phyloP scores from a whole-genome alignment of 2,888 invertebrate species.

The Polyommatus icarus region DNA sequence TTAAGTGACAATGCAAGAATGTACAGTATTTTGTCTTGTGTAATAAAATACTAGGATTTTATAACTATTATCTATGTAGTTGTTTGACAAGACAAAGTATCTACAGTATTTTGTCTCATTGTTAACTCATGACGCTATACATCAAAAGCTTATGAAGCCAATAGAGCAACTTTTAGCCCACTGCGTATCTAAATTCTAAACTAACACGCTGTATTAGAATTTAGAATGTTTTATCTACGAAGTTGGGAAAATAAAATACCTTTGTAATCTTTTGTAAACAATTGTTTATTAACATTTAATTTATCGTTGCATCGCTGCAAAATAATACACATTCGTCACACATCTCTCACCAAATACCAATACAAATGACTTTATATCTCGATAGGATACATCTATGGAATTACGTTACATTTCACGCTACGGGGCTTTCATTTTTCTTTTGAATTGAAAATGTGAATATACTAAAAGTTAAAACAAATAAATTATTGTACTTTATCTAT shows the following conservation, averaged over 20 bases:
- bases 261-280: constrained; percentile 79
- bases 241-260: constrained; percentile 56
- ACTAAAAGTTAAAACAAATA: constrained; percentile 61
- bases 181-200: background rate
- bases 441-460: constrained; percentile 73
- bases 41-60: no score
- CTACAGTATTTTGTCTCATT: no score
- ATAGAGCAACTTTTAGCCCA: background rate
- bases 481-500: constrained; percentile 57
- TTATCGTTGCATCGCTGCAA: constrained; percentile 73
- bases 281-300: constrained; percentile 82
- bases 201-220: background rate
- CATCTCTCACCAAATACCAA: constrained; percentile 66
- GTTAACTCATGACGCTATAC: no score
- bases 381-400: constrained; percentile 72
- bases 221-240: background rate
- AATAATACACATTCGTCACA: constrained; percentile 70
- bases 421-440: constrained; percentile 78
- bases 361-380: constrained; percentile 72
- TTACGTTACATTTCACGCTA: constrained; percentile 61
- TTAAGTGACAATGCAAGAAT: no score
- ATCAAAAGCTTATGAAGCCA: no score
- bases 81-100: no score
- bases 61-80: no score
- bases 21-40: no score